phyloP scores from a whole-genome alignment of 2,113 vertebrate species.

The Alethe castanea region DNA sequence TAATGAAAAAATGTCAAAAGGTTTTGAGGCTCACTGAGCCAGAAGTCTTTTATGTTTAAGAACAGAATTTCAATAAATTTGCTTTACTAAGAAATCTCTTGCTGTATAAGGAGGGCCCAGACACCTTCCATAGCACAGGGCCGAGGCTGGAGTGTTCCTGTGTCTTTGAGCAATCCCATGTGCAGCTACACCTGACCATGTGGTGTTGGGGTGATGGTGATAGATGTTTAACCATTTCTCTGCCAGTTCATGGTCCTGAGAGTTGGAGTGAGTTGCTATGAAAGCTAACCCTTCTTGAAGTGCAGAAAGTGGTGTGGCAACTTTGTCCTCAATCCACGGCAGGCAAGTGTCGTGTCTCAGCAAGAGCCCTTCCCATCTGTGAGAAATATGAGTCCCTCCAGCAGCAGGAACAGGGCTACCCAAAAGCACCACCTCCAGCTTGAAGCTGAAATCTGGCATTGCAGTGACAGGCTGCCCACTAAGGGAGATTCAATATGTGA shows the following conservation, averaged over 20 bases:
- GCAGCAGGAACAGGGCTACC: not conserved
- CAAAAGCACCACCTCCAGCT: not conserved
- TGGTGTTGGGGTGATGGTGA: not conserved
- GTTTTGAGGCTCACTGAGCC: not conserved
- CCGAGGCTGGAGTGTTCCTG: not conserved
- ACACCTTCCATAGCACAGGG: not conserved
- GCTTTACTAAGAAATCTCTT: not conserved
- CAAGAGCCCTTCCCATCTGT: not conserved
- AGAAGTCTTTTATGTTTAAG: not conserved
- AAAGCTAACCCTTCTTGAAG: not conserved
- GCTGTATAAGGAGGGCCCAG: not conserved
- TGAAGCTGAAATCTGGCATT: not conserved
- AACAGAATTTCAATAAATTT: not conserved
- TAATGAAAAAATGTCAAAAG: not conserved
- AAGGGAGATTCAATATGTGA: not conserved
- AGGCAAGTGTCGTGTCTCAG: not conserved
- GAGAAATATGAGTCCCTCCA: not conserved
- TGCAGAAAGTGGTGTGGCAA: not conserved
- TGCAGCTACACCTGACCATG: not conserved
- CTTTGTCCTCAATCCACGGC: not conserved
- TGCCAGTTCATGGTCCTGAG: not conserved
- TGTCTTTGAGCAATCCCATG: rapidly evolving
- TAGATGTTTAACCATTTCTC: not conserved
- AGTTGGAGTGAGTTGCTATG: not conserved
- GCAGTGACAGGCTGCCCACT: not conserved